These are phyloP conservation scores for Nasonia longicornis DNA, from an alignment of 1,140 invertebrate species.

Conservation along the genomic window DNA sequence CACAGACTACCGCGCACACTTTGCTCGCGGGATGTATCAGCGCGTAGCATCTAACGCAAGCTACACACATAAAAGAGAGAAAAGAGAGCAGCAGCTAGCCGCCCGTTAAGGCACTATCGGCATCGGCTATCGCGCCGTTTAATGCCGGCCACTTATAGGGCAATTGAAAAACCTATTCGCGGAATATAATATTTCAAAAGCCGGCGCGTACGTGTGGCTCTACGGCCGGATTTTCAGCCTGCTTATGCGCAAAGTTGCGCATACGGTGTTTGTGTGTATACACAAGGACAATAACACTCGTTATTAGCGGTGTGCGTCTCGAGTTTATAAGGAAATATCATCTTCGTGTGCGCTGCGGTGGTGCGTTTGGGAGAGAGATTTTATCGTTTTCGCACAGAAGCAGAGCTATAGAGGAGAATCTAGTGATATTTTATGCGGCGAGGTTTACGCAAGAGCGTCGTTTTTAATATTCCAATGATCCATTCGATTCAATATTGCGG, in stretches of 20 bases:
- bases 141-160: conserved; percentile 53
- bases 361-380: conserved; percentile 2
- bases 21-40: conserved; percentile 25
- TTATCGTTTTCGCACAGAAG: background rate
- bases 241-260: conserved; percentile 11
- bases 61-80: background rate
- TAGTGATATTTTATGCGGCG: background rate
- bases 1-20: background rate
- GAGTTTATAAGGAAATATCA: conserved; percentile 16
- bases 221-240: conserved; percentile 5
- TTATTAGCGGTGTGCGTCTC: background rate
- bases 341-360: background rate
- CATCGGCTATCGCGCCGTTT: conserved; percentile 48
- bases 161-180: conserved; percentile 50
- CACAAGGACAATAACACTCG: conserved; percentile 9
- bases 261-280: too few species aligned
- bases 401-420: background rate
- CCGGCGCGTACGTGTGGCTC: too few species aligned
- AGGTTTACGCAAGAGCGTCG: background rate
- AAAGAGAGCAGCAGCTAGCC: conserved; percentile 24
- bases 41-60: conserved; percentile 38
- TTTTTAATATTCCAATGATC: conserved; percentile 30
- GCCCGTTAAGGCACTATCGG: conserved; percentile 52
- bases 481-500: conserved; percentile 10
- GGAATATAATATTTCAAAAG: conserved; percentile 46